Conservation (phyloP, 37 sponge, comb jelly and placozoan species). For the Oopsacas minuta region DNA sequence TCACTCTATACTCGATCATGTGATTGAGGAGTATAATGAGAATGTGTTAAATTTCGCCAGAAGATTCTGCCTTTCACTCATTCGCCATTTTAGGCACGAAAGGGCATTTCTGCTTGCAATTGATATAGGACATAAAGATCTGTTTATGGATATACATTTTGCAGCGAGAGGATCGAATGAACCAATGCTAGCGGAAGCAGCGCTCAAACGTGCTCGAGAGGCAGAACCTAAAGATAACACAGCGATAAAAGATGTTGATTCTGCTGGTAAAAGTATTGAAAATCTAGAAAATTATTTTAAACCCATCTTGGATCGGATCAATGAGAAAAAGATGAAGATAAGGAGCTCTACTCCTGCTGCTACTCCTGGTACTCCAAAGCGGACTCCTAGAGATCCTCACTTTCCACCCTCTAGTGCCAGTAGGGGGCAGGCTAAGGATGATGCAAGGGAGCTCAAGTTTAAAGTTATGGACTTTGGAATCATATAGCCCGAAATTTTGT, state of each 20-base stretch:
- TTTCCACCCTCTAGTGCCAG: neutral
- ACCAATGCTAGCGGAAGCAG: neutral
- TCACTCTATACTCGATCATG: neutral
- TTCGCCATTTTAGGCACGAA: slow-evolving; percentile 5
- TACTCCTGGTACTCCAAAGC: neutral
- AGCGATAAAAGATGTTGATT: neutral
- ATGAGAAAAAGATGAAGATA: neutral
- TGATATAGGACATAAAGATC: slow-evolving; percentile 3
- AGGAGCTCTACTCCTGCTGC: neutral
- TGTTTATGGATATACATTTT: slow-evolving; percentile 8
- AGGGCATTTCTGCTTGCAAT: neutral
- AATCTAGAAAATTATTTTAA: neutral
- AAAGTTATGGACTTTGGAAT: slow-evolving; percentile 12
- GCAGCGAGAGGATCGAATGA: neutral
- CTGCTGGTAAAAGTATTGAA: neutral
- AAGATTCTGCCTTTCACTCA: neutral
- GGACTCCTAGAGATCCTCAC: neutral
- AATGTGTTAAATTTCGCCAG: neutral
- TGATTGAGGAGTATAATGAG: slow-evolving; percentile 2
- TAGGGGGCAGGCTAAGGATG: neutral
- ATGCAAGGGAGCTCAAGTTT: neutral
- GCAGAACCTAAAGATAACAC: neutral
- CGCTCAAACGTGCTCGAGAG: neutral
- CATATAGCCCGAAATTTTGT: neutral
- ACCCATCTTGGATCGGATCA: neutral